Conservation (phyloP, 2,797 vertebrate species). For the Hafferia zeledoni region DNA sequence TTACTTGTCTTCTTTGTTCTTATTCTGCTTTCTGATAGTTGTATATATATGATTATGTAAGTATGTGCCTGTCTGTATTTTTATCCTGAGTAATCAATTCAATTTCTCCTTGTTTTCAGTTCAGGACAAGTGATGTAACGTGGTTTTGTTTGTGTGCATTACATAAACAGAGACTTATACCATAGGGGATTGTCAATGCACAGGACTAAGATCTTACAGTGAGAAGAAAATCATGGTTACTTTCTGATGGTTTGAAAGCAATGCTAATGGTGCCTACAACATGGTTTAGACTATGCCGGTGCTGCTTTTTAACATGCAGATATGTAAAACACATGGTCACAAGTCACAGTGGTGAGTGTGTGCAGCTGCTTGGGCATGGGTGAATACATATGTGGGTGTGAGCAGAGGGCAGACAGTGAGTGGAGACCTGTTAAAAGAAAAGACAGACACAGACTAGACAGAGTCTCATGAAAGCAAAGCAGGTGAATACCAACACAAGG, state of each 20-base stretch:
- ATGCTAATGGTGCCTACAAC: background rate
- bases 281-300: background rate
- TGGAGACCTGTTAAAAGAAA: background rate
- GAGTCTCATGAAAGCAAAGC: background rate
- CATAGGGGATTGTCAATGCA: background rate
- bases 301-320: background rate
- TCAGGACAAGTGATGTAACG: background rate
- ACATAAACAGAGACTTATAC: background rate
- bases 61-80: background rate
- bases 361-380: background rate
- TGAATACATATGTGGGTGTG: rapidly evolving
- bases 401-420: background rate
- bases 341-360: background rate
- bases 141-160: background rate
- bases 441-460: background rate
- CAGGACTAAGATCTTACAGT: background rate
- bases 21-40: background rate
- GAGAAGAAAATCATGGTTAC: background rate
- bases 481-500: background rate
- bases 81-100: background rate
- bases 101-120: background rate
- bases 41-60: background rate
- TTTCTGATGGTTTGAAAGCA: background rate
- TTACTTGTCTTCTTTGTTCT: background rate
- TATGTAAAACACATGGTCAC: background rate